Evolutionary conservation across 92 coral and sea anemone species (phyloP).

Genomic region (Siderastrea siderea): DNA sequence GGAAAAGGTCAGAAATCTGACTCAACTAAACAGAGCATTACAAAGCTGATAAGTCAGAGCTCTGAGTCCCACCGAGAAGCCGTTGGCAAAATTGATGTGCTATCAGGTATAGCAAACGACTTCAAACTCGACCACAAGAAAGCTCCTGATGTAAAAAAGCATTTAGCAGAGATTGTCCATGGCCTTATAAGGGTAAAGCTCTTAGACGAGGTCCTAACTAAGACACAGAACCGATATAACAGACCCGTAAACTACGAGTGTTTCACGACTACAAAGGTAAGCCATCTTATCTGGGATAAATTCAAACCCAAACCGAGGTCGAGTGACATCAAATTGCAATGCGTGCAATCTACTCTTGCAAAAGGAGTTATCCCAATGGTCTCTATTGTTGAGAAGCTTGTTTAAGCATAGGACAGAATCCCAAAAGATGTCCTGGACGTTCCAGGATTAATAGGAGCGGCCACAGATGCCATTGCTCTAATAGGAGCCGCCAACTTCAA

Average conservation of each 20-base stretch:
- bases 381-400: slow-evolving; percentile 41
- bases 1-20: too few relatives aligned
- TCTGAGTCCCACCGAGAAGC: too few relatives aligned
- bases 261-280: slow-evolving; percentile 47
- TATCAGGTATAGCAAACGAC: slow-evolving; percentile 50
- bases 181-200: slow-evolving; percentile 63
- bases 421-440: slow-evolving; percentile 55
- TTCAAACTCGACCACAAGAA: slow-evolving; percentile 58
- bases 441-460: slow-evolving; percentile 36
- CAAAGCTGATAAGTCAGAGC: too few relatives aligned
- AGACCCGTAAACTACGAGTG: slow-evolving; percentile 66
- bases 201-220: slow-evolving; percentile 49
- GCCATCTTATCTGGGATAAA: slow-evolving; percentile 71
- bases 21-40: too few relatives aligned
- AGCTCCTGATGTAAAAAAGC: slow-evolving; percentile 56
- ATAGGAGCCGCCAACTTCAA: slow-evolving; percentile 70
- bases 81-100: not conserved
- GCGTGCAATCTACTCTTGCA: slow-evolving; percentile 60
- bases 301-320: slow-evolving; percentile 51
- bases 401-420: slow-evolving; percentile 56
- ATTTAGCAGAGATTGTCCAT: slow-evolving; percentile 8
- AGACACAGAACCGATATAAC: slow-evolving; percentile 52
- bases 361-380: slow-evolving; percentile 66
- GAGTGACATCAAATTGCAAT: slow-evolving; percentile 55
- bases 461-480: slow-evolving; percentile 64